phyloP scores from a whole-genome alignment of 2,113 vertebrate species.

The Elephas maximus region DNA sequence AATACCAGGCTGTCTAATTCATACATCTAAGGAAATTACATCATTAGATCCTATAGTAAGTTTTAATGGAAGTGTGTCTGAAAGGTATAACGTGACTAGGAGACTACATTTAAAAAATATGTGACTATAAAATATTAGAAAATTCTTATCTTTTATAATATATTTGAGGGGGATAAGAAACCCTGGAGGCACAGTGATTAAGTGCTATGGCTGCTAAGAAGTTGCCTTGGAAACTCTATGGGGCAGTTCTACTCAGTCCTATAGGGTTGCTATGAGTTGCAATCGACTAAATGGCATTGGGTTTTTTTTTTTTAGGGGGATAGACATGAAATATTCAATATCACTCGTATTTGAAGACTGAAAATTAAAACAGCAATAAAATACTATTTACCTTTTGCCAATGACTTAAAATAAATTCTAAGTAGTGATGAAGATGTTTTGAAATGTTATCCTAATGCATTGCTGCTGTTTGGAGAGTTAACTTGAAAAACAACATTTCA shows the following conservation, averaged over 20 bases:
- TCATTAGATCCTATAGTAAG: neutral
- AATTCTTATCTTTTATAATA: neutral
- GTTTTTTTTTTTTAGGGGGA: neutral
- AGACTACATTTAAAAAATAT: neutral
- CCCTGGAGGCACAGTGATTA: no score
- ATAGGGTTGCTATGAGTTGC: no score
- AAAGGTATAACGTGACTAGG: neutral
- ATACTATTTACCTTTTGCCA: neutral
- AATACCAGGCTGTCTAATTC: neutral
- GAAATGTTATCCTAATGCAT: constrained; percentile 1
- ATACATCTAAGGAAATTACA: neutral
- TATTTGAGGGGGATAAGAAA: no score
- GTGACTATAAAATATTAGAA: neutral
- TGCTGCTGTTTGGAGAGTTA: constrained; percentile 17
- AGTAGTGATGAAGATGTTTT: neutral
- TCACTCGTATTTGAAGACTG: neutral
- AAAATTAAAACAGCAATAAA: constrained; percentile 44
- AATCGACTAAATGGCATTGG: no score
- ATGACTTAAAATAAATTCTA: neutral
- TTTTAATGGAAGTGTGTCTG: constrained; percentile 20
- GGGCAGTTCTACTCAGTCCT: no score
- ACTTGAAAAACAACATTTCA: neutral
- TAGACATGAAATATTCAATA: neutral
- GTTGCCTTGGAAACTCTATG: no score
- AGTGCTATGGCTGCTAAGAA: no score